Conservation (phyloP, 2,888 invertebrate species). For the Dione vanillae region DNA sequence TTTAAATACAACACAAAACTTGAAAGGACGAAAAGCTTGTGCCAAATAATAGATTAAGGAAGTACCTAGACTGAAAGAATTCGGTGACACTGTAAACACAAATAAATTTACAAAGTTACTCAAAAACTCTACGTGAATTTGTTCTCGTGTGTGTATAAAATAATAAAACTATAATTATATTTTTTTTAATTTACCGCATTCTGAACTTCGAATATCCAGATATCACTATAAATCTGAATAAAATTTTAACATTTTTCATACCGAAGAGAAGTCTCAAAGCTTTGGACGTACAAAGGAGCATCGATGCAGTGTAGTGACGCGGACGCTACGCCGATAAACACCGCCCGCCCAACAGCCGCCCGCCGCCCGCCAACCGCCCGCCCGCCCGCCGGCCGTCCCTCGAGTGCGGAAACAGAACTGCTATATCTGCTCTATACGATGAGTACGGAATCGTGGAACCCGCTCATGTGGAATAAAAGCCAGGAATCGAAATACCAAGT, state of each 20-base stretch:
- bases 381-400: not conserved
- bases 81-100: too few species aligned
- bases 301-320: conserved; percentile 3
- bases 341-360: not conserved
- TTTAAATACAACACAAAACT: too few species aligned
- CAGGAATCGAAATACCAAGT: not conserved
- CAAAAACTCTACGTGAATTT: too few species aligned
- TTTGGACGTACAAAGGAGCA: not conserved
- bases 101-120: too few species aligned
- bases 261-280: not conserved
- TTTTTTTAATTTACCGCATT: not conserved
- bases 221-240: not conserved
- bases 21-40: too few species aligned
- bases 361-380: too few species aligned
- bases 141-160: too few species aligned
- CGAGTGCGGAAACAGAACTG: not conserved
- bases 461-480: conserved; percentile 6
- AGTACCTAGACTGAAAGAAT: too few species aligned
- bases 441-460: not conserved
- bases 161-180: not conserved
- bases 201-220: not conserved
- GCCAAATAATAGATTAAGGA: too few species aligned
- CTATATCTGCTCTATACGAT: not conserved
- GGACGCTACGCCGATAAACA: conserved; percentile 20
- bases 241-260: conserved; percentile 3